Conservation (phyloP, 2,113 vertebrate species). For the Boulengeromyrus knoepffleri region DNA sequence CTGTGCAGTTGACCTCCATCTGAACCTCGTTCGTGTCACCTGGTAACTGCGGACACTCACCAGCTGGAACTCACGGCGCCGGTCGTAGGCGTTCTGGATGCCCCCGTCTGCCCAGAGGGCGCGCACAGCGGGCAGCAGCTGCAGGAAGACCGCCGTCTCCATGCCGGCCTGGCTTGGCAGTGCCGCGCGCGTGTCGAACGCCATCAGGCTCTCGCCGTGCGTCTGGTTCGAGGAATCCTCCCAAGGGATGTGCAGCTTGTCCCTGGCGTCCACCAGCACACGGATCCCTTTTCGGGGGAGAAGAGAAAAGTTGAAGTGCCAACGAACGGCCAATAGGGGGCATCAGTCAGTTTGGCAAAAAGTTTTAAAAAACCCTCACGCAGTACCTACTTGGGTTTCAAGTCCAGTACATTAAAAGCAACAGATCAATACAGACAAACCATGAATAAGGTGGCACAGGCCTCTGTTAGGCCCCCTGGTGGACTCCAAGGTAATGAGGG, state of each 20-base stretch:
- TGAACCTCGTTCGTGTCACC: neutral
- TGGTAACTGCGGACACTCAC: conserved; percentile 58
- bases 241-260: conserved; percentile 94
- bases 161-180: conserved; percentile 75
- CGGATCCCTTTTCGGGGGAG: conserved; percentile 68
- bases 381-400: neutral
- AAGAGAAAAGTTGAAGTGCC: neutral
- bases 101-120: conserved; percentile 82
- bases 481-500: neutral
- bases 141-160: conserved; percentile 71
- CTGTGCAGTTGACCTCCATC: neutral
- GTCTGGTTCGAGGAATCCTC: conserved; percentile 75
- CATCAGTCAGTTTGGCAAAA: neutral
- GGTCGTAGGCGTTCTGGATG: conserved; percentile 88
- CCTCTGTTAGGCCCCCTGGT: neutral
- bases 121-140: conserved; percentile 75
- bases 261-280: conserved; percentile 88
- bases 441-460: neutral
- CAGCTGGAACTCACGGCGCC: conserved; percentile 92
- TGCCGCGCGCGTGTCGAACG: conserved; percentile 78
- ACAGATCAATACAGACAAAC: neutral
- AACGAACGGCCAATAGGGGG: neutral
- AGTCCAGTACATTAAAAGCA: neutral
- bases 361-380: neutral
- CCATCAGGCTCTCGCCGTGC: conserved; percentile 82